A percentile compares a stretch with the other conserved stretches of the same genome.
Evolutionary conservation across 2,797 vertebrate genomes (phyloP).

Genomic region (Acipenser oxyrinchus): DNA sequence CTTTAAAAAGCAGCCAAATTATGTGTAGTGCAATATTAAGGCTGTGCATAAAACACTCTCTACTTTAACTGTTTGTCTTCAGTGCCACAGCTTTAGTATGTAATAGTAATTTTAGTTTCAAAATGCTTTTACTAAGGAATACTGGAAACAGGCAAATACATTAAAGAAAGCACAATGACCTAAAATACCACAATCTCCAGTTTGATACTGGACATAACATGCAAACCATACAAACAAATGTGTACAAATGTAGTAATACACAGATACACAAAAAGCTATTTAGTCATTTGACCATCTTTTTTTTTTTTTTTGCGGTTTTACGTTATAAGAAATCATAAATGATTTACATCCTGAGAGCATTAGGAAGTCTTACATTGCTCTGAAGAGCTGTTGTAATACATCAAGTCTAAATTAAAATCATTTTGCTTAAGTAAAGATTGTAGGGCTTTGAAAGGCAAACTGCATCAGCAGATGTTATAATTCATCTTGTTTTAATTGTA

Average conservation of each 20-base stretch:
- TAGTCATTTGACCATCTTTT: neutral
- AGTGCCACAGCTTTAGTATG: too few relatives aligned
- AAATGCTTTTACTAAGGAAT: too few relatives aligned
- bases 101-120: too few relatives aligned
- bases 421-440: neutral
- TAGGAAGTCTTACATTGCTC: neutral
- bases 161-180: too few relatives aligned
- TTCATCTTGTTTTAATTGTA: conserved; percentile 41
- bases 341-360: neutral
- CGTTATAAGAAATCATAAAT: conserved; percentile 2
- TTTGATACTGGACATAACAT: neutral
- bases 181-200: too few relatives aligned
- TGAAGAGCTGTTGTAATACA: conserved; percentile 5
- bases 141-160: too few relatives aligned
- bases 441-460: conserved; percentile 1
- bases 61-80: too few relatives aligned
- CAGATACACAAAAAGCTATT: neutral
- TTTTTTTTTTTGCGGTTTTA: neutral
- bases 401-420: neutral
- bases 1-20: too few relatives aligned
- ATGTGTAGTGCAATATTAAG: too few relatives aligned
- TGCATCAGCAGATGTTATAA: conserved; percentile 33
- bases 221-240: neutral
- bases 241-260: neutral
- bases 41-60: too few relatives aligned